Evolutionary conservation across 2,113 vertebrate species (phyloP).

Genomic region (Sinocyclocheilus anshuiensis): DNA sequence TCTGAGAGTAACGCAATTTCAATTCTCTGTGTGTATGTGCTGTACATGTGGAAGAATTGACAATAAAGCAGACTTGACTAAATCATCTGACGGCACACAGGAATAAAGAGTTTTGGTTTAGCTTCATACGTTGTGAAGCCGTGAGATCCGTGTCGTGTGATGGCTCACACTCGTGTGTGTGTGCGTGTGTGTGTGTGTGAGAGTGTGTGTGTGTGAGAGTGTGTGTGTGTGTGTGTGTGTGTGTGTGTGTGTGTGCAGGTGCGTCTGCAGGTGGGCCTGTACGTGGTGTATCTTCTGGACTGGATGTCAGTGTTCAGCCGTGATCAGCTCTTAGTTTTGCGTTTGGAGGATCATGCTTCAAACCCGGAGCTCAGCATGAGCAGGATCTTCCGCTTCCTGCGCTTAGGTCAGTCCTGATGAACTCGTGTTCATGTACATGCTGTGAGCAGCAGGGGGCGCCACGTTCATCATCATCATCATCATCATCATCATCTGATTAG

Average conservation of each 20-base stretch:
- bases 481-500: neutral
- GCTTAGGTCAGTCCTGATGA: conserved; percentile 73
- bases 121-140: too few relatives aligned
- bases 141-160: too few relatives aligned
- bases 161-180: too few relatives aligned
- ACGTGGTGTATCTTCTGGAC: conserved; percentile 88
- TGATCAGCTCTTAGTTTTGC: conserved; percentile 88
- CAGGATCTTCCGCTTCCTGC: conserved; percentile 86
- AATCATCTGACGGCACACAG: too few relatives aligned
- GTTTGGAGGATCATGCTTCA: conserved; percentile 88
- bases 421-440: neutral
- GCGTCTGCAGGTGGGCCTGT: conserved; percentile 86
- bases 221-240: too few relatives aligned
- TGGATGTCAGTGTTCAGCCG: conserved; percentile 87
- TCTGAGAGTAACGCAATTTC: too few relatives aligned
- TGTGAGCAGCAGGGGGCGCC: neutral
- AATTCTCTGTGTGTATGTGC: too few relatives aligned
- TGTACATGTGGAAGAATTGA: too few relatives aligned
- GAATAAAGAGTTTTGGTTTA: too few relatives aligned
- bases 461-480: neutral
- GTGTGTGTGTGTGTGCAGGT: conserved; percentile 72
- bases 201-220: too few relatives aligned
- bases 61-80: too few relatives aligned
- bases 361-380: conserved; percentile 83
- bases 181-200: too few relatives aligned